A percentile compares a stretch with the other conserved stretches of the same genome.
These are phyloP conservation scores for Myripristis murdjan DNA, from an alignment of 2,797 vertebrate species.

Conservation along the genomic window DNA sequence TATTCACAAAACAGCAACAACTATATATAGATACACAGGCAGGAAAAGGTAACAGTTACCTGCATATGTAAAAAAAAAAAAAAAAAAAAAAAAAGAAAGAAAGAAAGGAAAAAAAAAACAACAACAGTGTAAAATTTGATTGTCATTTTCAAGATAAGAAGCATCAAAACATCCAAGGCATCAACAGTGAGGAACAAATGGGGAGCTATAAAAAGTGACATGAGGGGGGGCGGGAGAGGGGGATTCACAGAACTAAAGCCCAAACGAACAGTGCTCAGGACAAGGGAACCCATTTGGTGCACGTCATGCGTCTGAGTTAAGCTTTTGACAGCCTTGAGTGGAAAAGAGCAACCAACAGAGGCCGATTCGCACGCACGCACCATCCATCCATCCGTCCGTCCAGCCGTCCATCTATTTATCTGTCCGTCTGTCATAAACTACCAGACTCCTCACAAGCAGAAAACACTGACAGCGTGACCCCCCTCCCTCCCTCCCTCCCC, in stretches of 20 bases:
- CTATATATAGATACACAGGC: slow-evolving; percentile 69
- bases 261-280: slow-evolving; percentile 58
- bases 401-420: too few species aligned
- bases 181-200: slow-evolving; percentile 73
- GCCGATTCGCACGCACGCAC: slow-evolving; percentile 43
- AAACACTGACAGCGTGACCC: not conserved
- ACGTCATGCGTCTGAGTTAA: slow-evolving; percentile 74
- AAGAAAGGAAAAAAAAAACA: too few species aligned
- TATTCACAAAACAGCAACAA: slow-evolving; percentile 79
- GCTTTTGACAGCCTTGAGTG: slow-evolving; percentile 75
- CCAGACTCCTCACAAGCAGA: slow-evolving; percentile 10
- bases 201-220: slow-evolving; percentile 54
- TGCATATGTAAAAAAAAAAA: slow-evolving; percentile 65
- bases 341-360: slow-evolving; percentile 30
- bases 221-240: slow-evolving; percentile 13
- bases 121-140: slow-evolving; percentile 86
- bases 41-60: slow-evolving; percentile 71
- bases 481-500: not conserved
- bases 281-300: slow-evolving; percentile 41
- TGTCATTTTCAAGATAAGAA: slow-evolving; percentile 87
- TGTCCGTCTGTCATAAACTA: not conserved
- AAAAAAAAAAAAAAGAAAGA: too few species aligned
- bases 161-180: slow-evolving; percentile 85
- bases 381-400: slow-evolving; percentile 16
- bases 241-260: slow-evolving; percentile 70